Evolutionary conservation across 2,888 invertebrate genomes (phyloP).

Genomic region (Limenitis camilla): DNA sequence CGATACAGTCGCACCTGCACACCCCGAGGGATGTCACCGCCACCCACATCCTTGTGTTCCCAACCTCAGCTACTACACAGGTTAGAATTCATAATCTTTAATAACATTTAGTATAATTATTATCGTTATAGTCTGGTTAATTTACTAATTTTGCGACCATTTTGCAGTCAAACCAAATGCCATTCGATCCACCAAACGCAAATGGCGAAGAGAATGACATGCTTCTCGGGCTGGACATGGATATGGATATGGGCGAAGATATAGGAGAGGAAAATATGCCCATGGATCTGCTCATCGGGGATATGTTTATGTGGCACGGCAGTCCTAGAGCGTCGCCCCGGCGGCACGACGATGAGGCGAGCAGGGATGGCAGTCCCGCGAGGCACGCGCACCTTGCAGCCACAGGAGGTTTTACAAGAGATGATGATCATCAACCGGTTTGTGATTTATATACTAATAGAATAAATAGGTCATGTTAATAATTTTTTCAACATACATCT

Average conservation of each 20-base stretch:
- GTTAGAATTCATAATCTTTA: slow-evolving; percentile 44
- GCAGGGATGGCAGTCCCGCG: slow-evolving; percentile 39
- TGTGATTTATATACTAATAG: neutral
- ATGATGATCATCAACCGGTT: slow-evolving; percentile 36
- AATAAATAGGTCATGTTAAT: neutral
- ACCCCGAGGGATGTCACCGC: slow-evolving; percentile 97
- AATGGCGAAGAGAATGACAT: slow-evolving; percentile 68
- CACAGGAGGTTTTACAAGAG: slow-evolving; percentile 31
- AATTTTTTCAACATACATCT: neutral
- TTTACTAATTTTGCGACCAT: neutral
- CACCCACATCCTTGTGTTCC: slow-evolving; percentile 98
- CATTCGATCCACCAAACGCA: slow-evolving; percentile 62
- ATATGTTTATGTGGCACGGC: slow-evolving; percentile 78
- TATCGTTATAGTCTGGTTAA: too few relatives aligned
- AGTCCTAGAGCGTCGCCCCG: slow-evolving; percentile 39
- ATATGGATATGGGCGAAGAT: slow-evolving; percentile 77
- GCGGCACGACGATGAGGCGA: slow-evolving; percentile 36
- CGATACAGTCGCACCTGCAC: slow-evolving; percentile 91
- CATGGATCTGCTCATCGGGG: slow-evolving; percentile 68
- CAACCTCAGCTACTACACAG: slow-evolving; percentile 96
- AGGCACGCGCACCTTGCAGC: slow-evolving; percentile 24
- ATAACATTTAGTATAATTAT: neutral
- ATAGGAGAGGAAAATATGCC: slow-evolving; percentile 81
- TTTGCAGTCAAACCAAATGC: slow-evolving; percentile 59
- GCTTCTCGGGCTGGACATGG: slow-evolving; percentile 51